These are phyloP conservation scores for Cyprinodon diabolis DNA, from an alignment of 2,797 vertebrate genomes.

Conservation along the genomic window DNA sequence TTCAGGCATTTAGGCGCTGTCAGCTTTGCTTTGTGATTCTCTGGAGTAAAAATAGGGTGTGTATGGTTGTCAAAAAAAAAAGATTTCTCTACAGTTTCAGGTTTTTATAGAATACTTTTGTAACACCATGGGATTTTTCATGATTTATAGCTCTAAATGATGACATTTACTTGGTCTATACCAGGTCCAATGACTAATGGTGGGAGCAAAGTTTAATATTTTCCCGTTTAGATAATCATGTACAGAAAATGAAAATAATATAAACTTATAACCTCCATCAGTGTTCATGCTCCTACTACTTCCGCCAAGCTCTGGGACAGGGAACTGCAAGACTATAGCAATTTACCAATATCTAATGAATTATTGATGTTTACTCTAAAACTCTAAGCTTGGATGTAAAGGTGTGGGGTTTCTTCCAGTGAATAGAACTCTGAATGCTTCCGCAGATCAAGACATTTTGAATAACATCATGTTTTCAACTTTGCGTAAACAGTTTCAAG, in stretches of 20 bases:
- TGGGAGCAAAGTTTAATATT: background rate
- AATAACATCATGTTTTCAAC: no score
- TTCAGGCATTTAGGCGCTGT: background rate
- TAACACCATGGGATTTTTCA: background rate
- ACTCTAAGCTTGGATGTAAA: no score
- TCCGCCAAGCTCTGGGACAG: no score
- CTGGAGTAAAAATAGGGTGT: background rate
- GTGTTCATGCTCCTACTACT: background rate
- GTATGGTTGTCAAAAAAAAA: background rate
- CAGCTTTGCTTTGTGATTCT: background rate
- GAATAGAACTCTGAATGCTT: no score
- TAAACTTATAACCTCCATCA: background rate
- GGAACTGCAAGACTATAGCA: no score
- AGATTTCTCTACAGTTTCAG: background rate
- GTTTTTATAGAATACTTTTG: background rate
- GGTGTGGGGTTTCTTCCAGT: no score
- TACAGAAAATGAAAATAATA: background rate
- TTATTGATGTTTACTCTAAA: no score
- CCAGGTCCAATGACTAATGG: background rate
- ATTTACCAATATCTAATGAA: no score
- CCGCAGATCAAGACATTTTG: no score
- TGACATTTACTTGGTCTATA: background rate
- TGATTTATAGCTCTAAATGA: background rate
- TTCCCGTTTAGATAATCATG: background rate
- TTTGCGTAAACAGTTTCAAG: no score